Conservation (phyloP, 2,888 invertebrate genomes). For the Amphipyra berbera region DNA sequence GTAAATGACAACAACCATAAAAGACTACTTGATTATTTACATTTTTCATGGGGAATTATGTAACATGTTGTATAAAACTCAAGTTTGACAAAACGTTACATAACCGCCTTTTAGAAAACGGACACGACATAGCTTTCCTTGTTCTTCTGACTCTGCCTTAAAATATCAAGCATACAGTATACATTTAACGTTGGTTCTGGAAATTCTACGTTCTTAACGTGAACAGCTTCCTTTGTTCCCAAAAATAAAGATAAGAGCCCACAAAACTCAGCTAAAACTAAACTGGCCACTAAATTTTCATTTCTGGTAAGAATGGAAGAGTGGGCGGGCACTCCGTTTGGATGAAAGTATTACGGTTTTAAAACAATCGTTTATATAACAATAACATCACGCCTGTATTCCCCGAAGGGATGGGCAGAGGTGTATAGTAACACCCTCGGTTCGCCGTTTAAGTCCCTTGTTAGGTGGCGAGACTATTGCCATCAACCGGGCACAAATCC, state of each 20-base stretch:
- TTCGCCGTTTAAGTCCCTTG: no score
- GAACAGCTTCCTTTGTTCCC: slow-evolving; percentile 43
- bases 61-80: no score
- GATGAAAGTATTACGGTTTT: slow-evolving; percentile 49
- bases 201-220: slow-evolving; percentile 31
- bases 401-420: no score
- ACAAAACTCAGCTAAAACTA: slow-evolving; percentile 40
- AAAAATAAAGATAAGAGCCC: slow-evolving; percentile 50
- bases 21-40: no score
- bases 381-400: no score
- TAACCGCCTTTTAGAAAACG: no score
- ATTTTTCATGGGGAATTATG: no score
- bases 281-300: slow-evolving; percentile 54
- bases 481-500: no score
- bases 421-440: no score
- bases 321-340: slow-evolving; percentile 28
- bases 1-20: no score
- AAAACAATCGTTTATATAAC: slow-evolving; percentile 63
- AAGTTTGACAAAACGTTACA: no score
- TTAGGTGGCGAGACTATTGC: no score
- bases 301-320: slow-evolving; percentile 40
- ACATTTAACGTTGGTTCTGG: slow-evolving; percentile 16
- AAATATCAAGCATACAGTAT: slow-evolving; percentile 32
- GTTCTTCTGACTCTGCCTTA: slow-evolving; percentile 30
- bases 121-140: slow-evolving; percentile 30